Conservation (phyloP, 2,888 invertebrate species). For the Ophion costatus region DNA sequence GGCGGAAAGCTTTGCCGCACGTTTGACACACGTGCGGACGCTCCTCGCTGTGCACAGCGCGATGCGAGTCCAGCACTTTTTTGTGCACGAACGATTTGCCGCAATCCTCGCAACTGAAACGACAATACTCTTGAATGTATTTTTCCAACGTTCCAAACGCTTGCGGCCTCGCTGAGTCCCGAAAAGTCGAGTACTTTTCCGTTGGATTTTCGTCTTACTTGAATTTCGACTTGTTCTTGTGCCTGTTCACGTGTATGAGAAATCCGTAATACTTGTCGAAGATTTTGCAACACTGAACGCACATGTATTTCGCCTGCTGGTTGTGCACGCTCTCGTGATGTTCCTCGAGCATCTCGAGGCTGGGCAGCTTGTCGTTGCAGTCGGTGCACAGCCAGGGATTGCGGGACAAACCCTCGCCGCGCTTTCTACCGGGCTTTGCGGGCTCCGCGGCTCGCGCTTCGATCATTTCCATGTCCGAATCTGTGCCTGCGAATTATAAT, state of each 20-base stretch:
- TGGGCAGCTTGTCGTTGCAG: slow-evolving; percentile 84
- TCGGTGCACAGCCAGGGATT: slow-evolving; percentile 85
- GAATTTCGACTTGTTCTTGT: slow-evolving; percentile 87
- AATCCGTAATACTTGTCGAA: slow-evolving; percentile 87
- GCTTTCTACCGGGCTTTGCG: slow-evolving; percentile 73
- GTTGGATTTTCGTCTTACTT: slow-evolving; percentile 77
- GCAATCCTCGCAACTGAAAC: slow-evolving; percentile 84
- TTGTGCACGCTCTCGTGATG: slow-evolving; percentile 87
- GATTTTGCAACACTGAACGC: slow-evolving; percentile 88
- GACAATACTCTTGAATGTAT: not conserved
- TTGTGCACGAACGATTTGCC: slow-evolving; percentile 85
- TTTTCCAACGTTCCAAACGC: not conserved
- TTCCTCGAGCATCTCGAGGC: slow-evolving; percentile 85
- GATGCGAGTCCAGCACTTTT: slow-evolving; percentile 84
- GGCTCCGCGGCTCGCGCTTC: slow-evolving; percentile 75
- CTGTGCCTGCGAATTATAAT: slow-evolving; percentile 75
- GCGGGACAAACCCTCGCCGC: slow-evolving; percentile 82
- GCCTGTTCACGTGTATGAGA: slow-evolving; percentile 87
- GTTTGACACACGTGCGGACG: slow-evolving; percentile 85
- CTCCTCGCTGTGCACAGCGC: slow-evolving; percentile 84
- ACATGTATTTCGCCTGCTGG: slow-evolving; percentile 87
- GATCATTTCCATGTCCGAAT: slow-evolving; percentile 81
- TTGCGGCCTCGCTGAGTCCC: not conserved
- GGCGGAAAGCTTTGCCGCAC: slow-evolving; percentile 86
- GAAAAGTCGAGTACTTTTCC: not conserved